phyloP scores from a whole-genome alignment of 1,140 invertebrate species.

The Ceratosolen fusciceps region DNA sequence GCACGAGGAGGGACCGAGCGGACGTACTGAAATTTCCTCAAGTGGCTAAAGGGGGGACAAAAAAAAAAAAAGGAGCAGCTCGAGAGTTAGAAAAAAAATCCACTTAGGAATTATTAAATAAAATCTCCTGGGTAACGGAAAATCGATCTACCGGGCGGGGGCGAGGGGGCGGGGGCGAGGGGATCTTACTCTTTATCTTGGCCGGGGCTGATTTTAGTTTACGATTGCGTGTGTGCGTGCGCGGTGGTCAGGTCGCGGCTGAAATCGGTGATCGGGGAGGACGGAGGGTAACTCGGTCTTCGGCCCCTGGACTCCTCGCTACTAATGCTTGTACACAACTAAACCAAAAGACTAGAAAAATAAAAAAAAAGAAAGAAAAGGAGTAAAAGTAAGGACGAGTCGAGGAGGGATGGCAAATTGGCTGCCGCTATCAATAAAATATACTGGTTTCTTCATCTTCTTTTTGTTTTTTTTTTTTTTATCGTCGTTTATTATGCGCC shows the following conservation, averaged over 20 bases:
- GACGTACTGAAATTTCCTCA: too few relatives aligned
- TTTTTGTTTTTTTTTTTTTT: too few relatives aligned
- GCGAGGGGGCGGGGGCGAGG: too few relatives aligned
- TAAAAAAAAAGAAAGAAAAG: background rate
- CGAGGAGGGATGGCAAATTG: conserved; percentile 2
- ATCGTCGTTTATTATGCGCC: too few relatives aligned
- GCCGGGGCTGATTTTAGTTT: background rate
- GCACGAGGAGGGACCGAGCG: too few relatives aligned
- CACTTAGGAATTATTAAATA: background rate
- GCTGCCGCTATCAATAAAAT: background rate
- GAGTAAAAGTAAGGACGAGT: background rate
- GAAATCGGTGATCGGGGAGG: background rate
- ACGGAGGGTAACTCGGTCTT: conserved; percentile 19
- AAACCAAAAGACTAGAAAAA: too few relatives aligned
- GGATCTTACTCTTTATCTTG: background rate
- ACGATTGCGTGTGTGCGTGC: background rate
- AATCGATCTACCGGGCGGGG: background rate
- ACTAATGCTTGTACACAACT: too few relatives aligned
- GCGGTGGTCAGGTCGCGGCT: background rate
- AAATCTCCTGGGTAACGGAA: background rate
- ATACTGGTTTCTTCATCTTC: conserved; percentile 9
- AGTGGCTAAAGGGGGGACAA: too few relatives aligned
- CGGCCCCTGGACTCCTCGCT: background rate
- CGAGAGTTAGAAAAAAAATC: background rate
- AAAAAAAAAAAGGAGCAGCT: background rate